phyloP scores from a whole-genome alignment of 2,888 invertebrate genomes.

The Hydrotaea diabolus region DNA sequence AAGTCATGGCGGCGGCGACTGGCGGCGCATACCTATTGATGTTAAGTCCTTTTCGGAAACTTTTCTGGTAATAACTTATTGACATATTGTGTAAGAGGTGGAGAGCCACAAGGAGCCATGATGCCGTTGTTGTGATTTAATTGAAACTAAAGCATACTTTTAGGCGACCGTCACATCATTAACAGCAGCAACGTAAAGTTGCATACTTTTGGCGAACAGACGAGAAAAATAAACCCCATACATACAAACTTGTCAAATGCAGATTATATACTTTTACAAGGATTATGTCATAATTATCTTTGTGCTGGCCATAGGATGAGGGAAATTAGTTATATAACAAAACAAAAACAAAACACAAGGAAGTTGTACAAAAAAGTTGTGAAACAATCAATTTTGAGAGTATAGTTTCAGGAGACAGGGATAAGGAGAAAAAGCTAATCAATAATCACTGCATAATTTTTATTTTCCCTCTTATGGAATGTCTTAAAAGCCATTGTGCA shows the following conservation, averaged over 20 bases:
- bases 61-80: conserved; percentile 27
- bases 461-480: no score
- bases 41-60: conserved; percentile 28
- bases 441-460: no score
- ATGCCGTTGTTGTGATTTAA: not conserved
- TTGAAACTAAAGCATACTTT: conserved; percentile 40
- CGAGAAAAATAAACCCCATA: no score
- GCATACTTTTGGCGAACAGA: no score
- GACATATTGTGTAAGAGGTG: not conserved
- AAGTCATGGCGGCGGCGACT: not conserved
- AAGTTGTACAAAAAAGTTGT: no score
- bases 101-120: not conserved
- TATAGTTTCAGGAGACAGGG: no score
- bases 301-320: not conserved
- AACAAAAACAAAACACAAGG: not conserved
- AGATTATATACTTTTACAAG: not conserved
- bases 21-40: not conserved
- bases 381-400: no score
- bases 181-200: no score
- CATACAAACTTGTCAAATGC: not conserved
- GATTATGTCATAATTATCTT: not conserved
- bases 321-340: not conserved
- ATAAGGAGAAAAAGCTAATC: no score
- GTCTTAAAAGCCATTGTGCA: no score
- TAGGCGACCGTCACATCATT: conserved; percentile 16